Evolutionary conservation across 1,140 invertebrate genomes (phyloP), one percentile per base, ranked within the genome.

Genomic region (Heliconius eleuchia): DNA sequence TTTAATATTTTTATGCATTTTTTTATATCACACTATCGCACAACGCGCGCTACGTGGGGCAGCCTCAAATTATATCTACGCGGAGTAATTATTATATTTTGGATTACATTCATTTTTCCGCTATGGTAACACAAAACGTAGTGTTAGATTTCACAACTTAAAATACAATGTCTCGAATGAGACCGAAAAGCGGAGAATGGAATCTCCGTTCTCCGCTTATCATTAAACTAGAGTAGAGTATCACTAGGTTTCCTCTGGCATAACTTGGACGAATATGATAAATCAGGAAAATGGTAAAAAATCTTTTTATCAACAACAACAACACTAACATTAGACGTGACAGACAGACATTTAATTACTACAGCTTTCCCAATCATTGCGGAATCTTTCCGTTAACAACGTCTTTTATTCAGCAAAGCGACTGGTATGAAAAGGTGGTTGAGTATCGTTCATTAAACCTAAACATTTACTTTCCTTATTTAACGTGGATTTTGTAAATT

Each of bases 401-500:
- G 23, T 66, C 27, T 66, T 66, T 30, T 66, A 60, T 60, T 60
- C 57, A 60, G 57, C 23, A 27, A 27, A 66, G 60, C 60, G 27
- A 13, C 19, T 60, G 3, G 23, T 66, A 66, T 66, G 60, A 66
- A 66, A 30, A 66, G 60, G 60, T 27, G 1, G 60, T 66, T 16
- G 60, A 66, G 60, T 30, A 66, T 66, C 60, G 60, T 66, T 66
- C 60, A 66, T 66, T 66, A 66, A 66, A 66, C 27, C 3, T 66
- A 16, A 66, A 66, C 60, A 66, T 6, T 66, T 30, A 66, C 60
- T 66, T 66, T 66, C 23, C 23, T 30, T 16, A 30, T 66, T 30
- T 66, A 66, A 66, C 27, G 60, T 30, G 23, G 23, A 66, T 30
- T 27, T 27, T 30, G 23, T 66, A 30, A 66, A 30, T 13, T 66